Evolutionary conservation across 2,113 vertebrate genomes (phyloP), one percentile per base, ranked within the genome.

Genomic region (Hippolais icterina): DNA sequence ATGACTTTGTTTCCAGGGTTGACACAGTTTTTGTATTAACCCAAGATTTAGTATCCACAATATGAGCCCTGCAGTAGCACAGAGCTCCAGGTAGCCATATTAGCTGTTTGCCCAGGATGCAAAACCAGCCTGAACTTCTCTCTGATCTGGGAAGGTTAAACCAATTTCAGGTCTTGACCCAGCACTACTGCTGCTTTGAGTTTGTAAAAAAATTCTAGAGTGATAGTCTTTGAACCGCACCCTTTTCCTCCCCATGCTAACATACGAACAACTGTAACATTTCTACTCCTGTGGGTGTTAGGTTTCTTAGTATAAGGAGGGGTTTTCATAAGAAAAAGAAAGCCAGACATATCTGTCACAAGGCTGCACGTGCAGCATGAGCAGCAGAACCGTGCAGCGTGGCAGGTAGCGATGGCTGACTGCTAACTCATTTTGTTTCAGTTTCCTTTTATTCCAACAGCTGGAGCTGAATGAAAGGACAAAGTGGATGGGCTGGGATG

Each of bases 351-450:
- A 12, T 19, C 16, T 0, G 3, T 37, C 35, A 35, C 31, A 39
- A 28, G 39, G 19, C 78, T 37, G 23, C 47, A 59, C 7, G 12
- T 2, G 2, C 0, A 0, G 39, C 0, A 0, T 2, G 5, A 65
- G 49, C 0, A 0, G 65, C 65, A 37, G 25, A 39, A 71, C 37
- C 0, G 1, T 17, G 44, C 44, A 27, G 27, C 0, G 2, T 2
- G 2, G 28, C 9, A 0, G 44, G 13, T 1, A 0, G 35, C 5
- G 37, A 74, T 12, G 3, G 2, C 20, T 6, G 0, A 2, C 47
- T 84, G 44, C 39, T 63, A 5, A 22, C 49, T 20, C n/a, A 13
- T 13, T 6, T 8, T 16, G 33, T 29, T 49, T 41, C 4, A 1
- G 29, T 41, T 74, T 44, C 54, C 24, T 64, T 39, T 63, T n/a